phyloP scores from a whole-genome alignment of 2,113 vertebrate species.

The Anarhynchus alexandrinus region DNA sequence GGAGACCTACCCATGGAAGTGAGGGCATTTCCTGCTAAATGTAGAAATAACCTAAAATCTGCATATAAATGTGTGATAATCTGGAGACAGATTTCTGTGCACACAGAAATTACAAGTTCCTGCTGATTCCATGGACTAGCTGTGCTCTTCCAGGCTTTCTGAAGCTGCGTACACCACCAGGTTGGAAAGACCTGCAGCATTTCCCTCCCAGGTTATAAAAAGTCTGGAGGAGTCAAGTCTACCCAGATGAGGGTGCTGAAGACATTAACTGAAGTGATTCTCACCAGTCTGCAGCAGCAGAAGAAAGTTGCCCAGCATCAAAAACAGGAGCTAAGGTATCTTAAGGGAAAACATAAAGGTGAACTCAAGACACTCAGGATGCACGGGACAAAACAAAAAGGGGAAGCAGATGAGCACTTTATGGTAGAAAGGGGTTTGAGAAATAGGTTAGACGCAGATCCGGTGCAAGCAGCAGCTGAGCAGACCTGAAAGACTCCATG shows the following conservation, averaged over 20 bases:
- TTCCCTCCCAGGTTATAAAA: not conserved
- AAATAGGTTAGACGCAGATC: not conserved
- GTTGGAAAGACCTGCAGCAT: not conserved
- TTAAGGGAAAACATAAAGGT: not conserved
- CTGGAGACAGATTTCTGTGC: not conserved
- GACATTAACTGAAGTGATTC: not conserved
- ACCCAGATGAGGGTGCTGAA: not conserved
- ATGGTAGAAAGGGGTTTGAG: not conserved
- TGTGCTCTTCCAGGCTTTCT: not conserved
- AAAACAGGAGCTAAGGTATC: not conserved
- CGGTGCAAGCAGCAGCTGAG: not conserved
- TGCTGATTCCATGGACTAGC: not conserved
- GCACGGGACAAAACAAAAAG: not conserved
- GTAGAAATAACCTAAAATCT: not conserved
- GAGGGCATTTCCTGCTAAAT: not conserved
- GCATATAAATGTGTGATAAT: not conserved
- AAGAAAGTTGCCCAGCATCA: not conserved
- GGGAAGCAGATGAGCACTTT: not conserved
- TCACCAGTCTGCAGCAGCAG: not conserved
- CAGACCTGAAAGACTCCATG: not conserved
- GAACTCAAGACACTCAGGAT: not conserved
- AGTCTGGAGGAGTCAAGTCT: not conserved
- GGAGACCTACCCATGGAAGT: not conserved
- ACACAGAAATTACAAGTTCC: not conserved
- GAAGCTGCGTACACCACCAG: fast-evolving